Conservation (phyloP, 2,888 invertebrate species). For the Meghimatium bilineatum region DNA sequence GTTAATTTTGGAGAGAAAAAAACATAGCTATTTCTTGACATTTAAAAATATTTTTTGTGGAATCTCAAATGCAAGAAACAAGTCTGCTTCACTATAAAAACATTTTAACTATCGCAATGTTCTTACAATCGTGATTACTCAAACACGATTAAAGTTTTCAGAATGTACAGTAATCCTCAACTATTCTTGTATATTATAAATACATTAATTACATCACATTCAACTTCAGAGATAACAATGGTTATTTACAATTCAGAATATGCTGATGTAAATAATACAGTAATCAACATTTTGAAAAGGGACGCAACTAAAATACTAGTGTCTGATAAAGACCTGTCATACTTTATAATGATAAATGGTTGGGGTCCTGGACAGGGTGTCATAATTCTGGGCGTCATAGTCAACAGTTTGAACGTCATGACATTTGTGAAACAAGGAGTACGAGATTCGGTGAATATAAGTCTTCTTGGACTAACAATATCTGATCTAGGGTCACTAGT, state of each 20-base stretch:
- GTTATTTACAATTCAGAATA: background rate
- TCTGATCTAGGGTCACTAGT: background rate
- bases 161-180: no score
- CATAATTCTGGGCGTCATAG: background rate
- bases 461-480: background rate
- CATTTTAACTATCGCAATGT: no score
- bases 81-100: no score
- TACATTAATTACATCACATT: no score
- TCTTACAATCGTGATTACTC: no score
- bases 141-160: no score
- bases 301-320: background rate
- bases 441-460: background rate
- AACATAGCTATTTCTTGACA: no score
- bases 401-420: background rate
- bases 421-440: constrained; percentile 3
- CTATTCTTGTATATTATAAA: no score
- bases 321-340: background rate
- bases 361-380: background rate
- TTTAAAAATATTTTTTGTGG: no score
- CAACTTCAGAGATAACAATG: no score
- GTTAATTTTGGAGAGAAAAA: no score
- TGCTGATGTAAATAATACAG: background rate
- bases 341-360: background rate
- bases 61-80: no score
- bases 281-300: background rate